A percentile compares a stretch with the other conserved stretches of the same genome.
phyloP scores from a whole-genome alignment of 2,888 invertebrate genomes.

The Anarsia innoxiella region DNA sequence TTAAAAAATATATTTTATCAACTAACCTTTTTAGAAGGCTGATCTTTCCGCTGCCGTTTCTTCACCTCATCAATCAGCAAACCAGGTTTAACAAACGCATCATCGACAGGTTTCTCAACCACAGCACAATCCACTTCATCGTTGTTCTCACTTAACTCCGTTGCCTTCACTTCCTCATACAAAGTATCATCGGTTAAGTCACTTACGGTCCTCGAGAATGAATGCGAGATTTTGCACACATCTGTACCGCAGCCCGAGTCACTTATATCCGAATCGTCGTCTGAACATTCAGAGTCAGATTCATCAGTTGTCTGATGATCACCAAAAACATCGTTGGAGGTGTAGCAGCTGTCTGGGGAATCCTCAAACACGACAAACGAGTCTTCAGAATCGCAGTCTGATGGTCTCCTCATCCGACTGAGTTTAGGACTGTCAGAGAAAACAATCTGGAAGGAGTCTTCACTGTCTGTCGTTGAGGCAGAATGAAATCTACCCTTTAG shows the following conservation, averaged over 20 bases:
- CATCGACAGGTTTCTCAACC: constrained; percentile 7
- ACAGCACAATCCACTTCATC: constrained; percentile 55
- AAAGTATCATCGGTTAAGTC: constrained; percentile 57
- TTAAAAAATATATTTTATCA: neutral
- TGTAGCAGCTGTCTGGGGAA: constrained; percentile 53
- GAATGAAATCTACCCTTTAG: constrained; percentile 50
- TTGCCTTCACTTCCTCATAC: constrained; percentile 24
- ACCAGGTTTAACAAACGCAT: constrained; percentile 26
- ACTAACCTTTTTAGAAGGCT: constrained; percentile 52
- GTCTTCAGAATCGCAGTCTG: constrained; percentile 76
- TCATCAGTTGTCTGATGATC: constrained; percentile 23
- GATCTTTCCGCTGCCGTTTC: constrained; percentile 34
- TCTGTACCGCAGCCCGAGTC: constrained; percentile 39
- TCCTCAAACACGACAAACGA: constrained; percentile 73
- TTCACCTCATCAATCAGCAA: constrained; percentile 39
- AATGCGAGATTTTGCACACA: constrained; percentile 31
- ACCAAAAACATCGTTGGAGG: constrained; percentile 56
- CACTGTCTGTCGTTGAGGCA: constrained; percentile 42
- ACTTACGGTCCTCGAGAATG: constrained; percentile 47
- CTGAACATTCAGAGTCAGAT: constrained; percentile 27
- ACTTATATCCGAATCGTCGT: constrained; percentile 32
- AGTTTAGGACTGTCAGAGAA: constrained; percentile 43
- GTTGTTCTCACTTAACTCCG: neutral
- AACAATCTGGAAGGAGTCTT: constrained; percentile 67
- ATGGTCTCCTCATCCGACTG: constrained; percentile 33